Evolutionary conservation across 2,888 invertebrate species (phyloP), one percentile per base, ranked within the genome.

Genomic region (Nomada flava): DNA sequence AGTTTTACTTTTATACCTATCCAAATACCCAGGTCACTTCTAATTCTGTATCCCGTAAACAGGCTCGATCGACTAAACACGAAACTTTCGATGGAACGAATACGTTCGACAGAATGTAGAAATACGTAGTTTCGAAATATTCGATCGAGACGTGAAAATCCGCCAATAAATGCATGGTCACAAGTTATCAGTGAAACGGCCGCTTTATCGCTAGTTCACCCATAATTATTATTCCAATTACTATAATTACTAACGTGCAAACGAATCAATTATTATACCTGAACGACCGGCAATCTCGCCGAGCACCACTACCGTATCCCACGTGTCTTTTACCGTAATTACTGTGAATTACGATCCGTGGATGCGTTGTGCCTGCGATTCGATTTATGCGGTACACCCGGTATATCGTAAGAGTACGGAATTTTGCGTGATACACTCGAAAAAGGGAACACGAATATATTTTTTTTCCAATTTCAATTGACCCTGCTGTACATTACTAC

Each of bases 181-280:
- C 55, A 5, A 64, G 44, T 64, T 36, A 29, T 47, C 26, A 47
- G 13, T 23, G 10, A 44, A 26, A 50, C 26, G 55, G 47, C 10
- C n/a, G 44, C 44, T 23, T 59, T 83, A 79, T 86, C 78, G 59
- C 26, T 64, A 50, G 77, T 81, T 76, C 79, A 42, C 53, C 72
- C 53, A 69, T 83, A 79, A 85, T 83, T 82, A 68, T 69, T 69
- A 78, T 71, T 78, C 86, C 76, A 85, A 85, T 87, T 82, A 83
- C 76, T 29, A 79, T 79, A 85, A 87, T 85, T 83, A 86, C 69
- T 79, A 55, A 55, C 26, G 52, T 36, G 55, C 72, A 72, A 81
- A 79, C 72, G 72, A 76, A 86, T 85, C 82, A 83, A 87, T 86
- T 85, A 86, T 82, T 70, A 72, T 72, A 70, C 69, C 69, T 65